A percentile compares a stretch with the other conserved stretches of the same genome.
These are phyloP conservation scores for Lithophane leautieri DNA, from an alignment of 2,888 invertebrate species.

Conservation along the genomic window DNA sequence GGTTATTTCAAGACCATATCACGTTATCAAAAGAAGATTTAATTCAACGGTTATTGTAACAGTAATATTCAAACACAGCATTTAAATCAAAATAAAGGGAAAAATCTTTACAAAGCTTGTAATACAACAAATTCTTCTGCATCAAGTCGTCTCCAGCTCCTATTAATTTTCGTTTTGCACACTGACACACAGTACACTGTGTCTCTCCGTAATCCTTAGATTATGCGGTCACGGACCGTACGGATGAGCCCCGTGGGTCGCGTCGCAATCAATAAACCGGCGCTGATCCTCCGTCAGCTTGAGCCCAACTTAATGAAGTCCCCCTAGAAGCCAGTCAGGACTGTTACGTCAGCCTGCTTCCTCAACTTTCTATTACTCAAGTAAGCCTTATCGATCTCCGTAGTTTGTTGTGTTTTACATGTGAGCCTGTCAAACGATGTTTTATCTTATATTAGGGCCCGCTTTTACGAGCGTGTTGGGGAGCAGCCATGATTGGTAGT, in stretches of 20 bases:
- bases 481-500: conserved; percentile 52
- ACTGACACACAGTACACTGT: conserved; percentile 69
- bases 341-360: conserved; percentile 50
- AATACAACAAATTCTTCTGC: conserved; percentile 53
- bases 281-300: conserved; percentile 73
- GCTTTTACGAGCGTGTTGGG: conserved; percentile 53
- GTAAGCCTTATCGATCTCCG: conserved; percentile 58
- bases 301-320: conserved; percentile 81
- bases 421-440: conserved; percentile 52
- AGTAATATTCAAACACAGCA: not conserved
- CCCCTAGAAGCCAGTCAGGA: conserved; percentile 60
- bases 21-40: not conserved
- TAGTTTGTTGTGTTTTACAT: conserved; percentile 50
- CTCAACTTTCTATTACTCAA: conserved; percentile 63
- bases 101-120: conserved; percentile 24
- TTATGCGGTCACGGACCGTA: conserved; percentile 71
- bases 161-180: conserved; percentile 70
- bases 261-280: conserved; percentile 76
- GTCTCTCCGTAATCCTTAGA: conserved; percentile 75
- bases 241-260: conserved; percentile 66
- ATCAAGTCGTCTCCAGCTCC: conserved; percentile 45
- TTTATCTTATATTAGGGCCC: conserved; percentile 57
- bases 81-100: conserved; percentile 24
- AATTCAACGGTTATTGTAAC: not conserved
- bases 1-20: not conserved